Conservation (phyloP, 2,888 invertebrate species). For the Coenonympha arcania region DNA sequence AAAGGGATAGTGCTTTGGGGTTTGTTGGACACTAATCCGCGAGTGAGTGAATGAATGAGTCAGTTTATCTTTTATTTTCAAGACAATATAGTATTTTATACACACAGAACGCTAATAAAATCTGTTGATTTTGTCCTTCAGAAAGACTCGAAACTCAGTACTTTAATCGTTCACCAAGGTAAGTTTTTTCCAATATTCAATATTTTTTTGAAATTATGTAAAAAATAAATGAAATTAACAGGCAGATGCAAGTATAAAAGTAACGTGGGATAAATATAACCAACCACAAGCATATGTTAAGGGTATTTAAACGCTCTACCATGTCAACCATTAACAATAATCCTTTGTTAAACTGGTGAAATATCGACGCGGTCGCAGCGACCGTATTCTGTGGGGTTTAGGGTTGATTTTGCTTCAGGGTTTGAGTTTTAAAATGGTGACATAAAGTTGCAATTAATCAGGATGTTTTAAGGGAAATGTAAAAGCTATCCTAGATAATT, state of each 20-base stretch:
- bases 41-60: no score
- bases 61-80: no score
- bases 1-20: no score
- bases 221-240: no score
- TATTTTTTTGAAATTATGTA: no score
- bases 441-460: slow-evolving; percentile 55
- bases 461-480: slow-evolving; percentile 31
- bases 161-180: no score
- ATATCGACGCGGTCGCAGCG: slow-evolving; percentile 27
- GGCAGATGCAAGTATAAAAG: not conserved
- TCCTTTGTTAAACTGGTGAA: slow-evolving; percentile 52
- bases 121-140: no score
- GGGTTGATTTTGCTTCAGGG: slow-evolving; percentile 36
- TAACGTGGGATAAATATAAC: slow-evolving; percentile 12
- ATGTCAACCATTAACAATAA: slow-evolving; percentile 53
- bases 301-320: slow-evolving; percentile 33
- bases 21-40: no score
- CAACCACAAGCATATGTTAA: slow-evolving; percentile 51
- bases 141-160: no score
- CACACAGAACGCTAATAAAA: no score
- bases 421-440: slow-evolving; percentile 34
- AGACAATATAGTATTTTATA: no score
- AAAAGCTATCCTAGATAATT: slow-evolving; percentile 9
- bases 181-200: no score
- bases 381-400: slow-evolving; percentile 30